phyloP scores from a whole-genome alignment of 2,888 invertebrate species.

The Resseliella maxima region DNA sequence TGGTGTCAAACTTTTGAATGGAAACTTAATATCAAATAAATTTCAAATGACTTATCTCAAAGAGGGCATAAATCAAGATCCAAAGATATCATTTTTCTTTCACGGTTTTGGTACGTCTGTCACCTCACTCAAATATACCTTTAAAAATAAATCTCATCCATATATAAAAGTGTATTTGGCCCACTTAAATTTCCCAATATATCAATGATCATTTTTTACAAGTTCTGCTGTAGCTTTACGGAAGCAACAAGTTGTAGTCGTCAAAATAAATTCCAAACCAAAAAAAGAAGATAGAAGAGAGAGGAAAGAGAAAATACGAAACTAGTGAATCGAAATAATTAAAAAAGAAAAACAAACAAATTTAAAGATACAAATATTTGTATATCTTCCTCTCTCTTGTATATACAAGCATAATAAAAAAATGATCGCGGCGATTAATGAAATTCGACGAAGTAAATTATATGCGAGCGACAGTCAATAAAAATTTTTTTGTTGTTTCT shows the following conservation, averaged over 20 bases:
- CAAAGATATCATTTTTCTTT: conserved; percentile 16
- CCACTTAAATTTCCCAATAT: neutral
- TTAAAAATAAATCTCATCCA: neutral
- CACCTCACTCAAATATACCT: neutral
- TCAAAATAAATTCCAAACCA: neutral
- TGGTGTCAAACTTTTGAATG: neutral
- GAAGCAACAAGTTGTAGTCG: conserved; percentile 41
- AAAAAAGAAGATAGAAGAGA: neutral
- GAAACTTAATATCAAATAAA: conserved; percentile 38
- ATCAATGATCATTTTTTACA: conserved; percentile 23
- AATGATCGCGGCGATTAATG: conserved; percentile 7
- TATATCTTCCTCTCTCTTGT: neutral
- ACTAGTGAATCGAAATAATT: neutral
- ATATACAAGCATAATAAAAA: neutral
- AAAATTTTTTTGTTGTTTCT: conserved; percentile 20
- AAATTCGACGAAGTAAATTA: neutral
- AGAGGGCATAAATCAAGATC: neutral
- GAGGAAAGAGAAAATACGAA: neutral
- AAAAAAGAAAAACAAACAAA: conserved; percentile 15
- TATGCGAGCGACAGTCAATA: conserved; percentile 48
- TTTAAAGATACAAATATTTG: conserved; percentile 17
- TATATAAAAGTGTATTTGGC: neutral
- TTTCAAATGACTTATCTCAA: conserved; percentile 43
- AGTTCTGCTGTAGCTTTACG: neutral
- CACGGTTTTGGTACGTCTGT: neutral